Evolutionary conservation across 2,797 vertebrate genomes (phyloP), one percentile per base, ranked within the genome.

Genomic region (Chromobotia macracanthus): DNA sequence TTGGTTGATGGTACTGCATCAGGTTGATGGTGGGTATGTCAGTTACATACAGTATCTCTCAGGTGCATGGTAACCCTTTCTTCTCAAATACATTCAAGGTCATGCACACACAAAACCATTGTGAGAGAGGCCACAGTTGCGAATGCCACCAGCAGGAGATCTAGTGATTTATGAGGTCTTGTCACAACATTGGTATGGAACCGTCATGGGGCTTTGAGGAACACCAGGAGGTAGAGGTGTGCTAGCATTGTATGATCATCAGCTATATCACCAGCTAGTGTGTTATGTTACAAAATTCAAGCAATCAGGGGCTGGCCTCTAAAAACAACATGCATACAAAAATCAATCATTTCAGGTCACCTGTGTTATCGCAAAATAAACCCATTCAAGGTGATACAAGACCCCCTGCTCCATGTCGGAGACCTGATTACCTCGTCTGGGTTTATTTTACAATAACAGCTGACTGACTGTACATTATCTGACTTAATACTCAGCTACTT

Each of bases 151-250:
- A 53, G 83, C 63, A 77, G 81, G 85, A 82, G 83, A 80, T 44
- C 64, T 70, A 25, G 77, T 86, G 85, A 86, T 86, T 86, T 86
- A 85, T 83, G 85, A 86, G 82, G 67, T 44, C 74, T 75, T 85
- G 85, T 83, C 82, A 87, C 21, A 41, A 55, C 58, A 68, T 46
- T 46, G 18, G 46, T 53, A 58, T 66, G 18, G 55, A 73, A 77
- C 72, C 38, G 70, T 84, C 73, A 77, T 61, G 53, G 56, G 71
- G 64, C 66, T 81, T 76, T 35, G 77, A 78, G 58, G 74, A 75
- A 63, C 61, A 64, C 72, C n/a, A 12, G 48, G 71, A 61, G 64
- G 61, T 68, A 58, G 61, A 80, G 68, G 71, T 72, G 63, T 61
- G 55, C 41, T 46, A 44, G 41, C 41, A 44, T 44, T 44, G 41